Percentiles rank a stretch among this genome's conserved stretches.
Evolutionary conservation across 2,797 vertebrate species (phyloP).

Genomic region (Poliocrania exsul): DNA sequence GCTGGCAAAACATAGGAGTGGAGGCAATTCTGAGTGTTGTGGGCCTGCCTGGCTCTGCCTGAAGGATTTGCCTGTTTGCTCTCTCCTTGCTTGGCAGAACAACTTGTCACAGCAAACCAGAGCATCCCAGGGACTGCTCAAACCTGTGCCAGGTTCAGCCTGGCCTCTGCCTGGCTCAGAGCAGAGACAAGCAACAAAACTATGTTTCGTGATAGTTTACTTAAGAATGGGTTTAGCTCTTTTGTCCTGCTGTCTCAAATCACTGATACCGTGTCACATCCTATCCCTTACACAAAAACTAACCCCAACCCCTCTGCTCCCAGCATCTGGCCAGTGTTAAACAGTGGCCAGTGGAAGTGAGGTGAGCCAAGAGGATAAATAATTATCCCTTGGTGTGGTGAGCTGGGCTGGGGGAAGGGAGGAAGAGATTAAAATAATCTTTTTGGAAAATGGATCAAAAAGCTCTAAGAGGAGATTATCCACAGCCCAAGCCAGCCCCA

Average conservation of each 20-base stretch:
- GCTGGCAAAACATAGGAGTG: neutral
- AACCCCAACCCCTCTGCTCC: neutral
- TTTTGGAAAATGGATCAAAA: constrained; percentile 65
- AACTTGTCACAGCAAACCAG: neutral
- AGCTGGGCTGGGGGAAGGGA: constrained; percentile 7
- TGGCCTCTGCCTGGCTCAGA: neutral
- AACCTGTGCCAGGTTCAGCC: neutral
- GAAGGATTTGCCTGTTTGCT: neutral
- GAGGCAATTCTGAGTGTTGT: neutral
- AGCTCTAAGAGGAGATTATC: constrained; percentile 59
- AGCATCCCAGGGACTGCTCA: neutral
- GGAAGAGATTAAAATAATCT: constrained; percentile 64
- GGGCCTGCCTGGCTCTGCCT: neutral
- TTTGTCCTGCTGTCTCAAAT: neutral
- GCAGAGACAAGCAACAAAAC: neutral
- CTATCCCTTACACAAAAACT: neutral
- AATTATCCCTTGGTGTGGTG: neutral
- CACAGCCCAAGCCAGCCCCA: neutral
- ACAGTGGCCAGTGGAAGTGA: neutral
- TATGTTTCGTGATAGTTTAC: neutral
- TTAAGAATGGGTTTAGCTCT: neutral
- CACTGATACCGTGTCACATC: neutral
- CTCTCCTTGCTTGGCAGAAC: neutral
- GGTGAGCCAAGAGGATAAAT: constrained; percentile 36
- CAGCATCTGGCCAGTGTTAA: constrained; percentile 31